Percentiles rank a stretch among this genome's conserved stretches.
phyloP scores from a whole-genome alignment of 2,888 invertebrate species.

The Piscicola geometra region DNA sequence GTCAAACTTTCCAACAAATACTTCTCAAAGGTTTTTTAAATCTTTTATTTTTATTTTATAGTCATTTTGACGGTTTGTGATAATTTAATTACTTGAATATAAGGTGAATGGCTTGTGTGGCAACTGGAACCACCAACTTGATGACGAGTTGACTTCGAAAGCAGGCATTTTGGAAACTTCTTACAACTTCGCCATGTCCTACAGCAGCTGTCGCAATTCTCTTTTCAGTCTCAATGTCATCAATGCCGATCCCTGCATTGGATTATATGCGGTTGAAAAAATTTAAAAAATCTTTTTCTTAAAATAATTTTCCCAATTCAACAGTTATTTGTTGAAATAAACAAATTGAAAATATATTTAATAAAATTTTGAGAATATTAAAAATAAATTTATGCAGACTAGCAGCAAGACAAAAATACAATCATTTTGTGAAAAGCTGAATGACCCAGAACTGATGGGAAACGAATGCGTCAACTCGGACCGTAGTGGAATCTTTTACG shows the following conservation, averaged over 20 bases:
- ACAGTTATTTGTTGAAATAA: no score
- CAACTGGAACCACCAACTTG: constrained; percentile 23
- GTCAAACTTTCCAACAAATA: constrained; percentile 3
- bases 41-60: no score
- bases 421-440: not conserved
- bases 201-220: not conserved
- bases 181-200: constrained; percentile 25
- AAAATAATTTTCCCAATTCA: not conserved
- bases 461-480: not conserved
- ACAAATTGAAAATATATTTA: not conserved
- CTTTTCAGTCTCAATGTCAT: not conserved
- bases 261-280: not conserved
- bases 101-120: constrained; percentile 36
- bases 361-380: not conserved
- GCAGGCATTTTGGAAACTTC: constrained; percentile 15
- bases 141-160: constrained; percentile 26
- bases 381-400: not conserved
- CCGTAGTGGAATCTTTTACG: not conserved
- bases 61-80: not conserved
- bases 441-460: not conserved
- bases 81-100: not conserved
- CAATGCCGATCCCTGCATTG: constrained; percentile 3
- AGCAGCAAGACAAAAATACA: not conserved
- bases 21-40: not conserved
- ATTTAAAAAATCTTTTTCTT: no score